phyloP scores from a whole-genome alignment of 2,797 vertebrate genomes.

The Semaprochilodus insignis region DNA sequence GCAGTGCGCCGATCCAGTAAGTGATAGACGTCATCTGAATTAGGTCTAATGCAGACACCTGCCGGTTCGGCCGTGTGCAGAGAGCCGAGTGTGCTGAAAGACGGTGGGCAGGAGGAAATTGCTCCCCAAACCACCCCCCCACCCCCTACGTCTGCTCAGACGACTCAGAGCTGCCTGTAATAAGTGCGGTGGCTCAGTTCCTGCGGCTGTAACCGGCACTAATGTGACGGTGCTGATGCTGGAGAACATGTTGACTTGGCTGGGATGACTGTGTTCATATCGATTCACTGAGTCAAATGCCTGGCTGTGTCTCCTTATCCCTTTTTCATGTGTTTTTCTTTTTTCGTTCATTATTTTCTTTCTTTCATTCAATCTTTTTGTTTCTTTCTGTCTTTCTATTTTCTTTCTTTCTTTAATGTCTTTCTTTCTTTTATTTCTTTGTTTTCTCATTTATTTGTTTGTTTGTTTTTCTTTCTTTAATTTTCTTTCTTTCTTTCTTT shows the following conservation, averaged over 20 bases:
- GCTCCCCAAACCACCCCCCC: too few relatives aligned
- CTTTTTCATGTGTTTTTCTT: neutral
- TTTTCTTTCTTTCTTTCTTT: neutral
- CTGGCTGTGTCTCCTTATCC: conserved; percentile 7
- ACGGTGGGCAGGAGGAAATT: conserved; percentile 48
- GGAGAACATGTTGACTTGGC: conserved; percentile 47
- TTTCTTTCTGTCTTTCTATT: neutral
- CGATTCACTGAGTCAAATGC: conserved; percentile 19
- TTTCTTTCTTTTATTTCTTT: neutral
- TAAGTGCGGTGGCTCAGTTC: conserved; percentile 52
- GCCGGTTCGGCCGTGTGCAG: conserved; percentile 45
- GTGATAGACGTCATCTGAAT: conserved; percentile 46
- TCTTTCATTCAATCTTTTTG: neutral
- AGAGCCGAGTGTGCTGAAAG: conserved; percentile 28
- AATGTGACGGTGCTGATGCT: conserved; percentile 50
- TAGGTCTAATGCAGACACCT: conserved; percentile 46
- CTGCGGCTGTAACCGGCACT: conserved; percentile 35
- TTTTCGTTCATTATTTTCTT: neutral
- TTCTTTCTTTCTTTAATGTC: neutral
- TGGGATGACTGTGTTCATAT: conserved; percentile 14
- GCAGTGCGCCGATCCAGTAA: conserved; percentile 20
- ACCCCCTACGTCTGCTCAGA: conserved; percentile 11
- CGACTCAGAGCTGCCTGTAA: conserved; percentile 44
- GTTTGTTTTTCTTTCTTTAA: neutral
- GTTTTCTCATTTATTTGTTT: neutral